phyloP scores from a whole-genome alignment of 2,797 vertebrate genomes.

The Hemitrygon akajei region DNA sequence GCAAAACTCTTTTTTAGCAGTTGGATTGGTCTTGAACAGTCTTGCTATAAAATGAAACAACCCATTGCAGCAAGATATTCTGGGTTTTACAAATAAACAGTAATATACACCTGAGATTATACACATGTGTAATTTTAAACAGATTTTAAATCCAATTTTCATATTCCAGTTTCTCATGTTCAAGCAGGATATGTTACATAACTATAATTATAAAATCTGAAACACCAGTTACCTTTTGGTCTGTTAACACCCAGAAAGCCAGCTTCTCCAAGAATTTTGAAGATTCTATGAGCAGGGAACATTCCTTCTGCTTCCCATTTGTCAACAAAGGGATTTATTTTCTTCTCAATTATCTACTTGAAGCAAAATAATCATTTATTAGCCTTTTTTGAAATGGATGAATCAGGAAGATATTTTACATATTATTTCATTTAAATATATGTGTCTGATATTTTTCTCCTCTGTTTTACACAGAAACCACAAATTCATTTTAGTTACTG shows the following conservation, averaged over 20 bases:
- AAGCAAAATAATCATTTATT: background rate
- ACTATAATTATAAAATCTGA: background rate
- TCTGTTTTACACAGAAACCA: background rate
- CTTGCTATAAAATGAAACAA: background rate
- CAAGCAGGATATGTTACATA: background rate
- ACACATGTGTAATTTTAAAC: background rate
- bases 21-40: background rate
- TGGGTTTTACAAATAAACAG: background rate
- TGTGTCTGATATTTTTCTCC: background rate
- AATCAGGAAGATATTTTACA: background rate
- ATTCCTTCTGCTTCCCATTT: constrained; percentile 70
- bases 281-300: constrained; percentile 73
- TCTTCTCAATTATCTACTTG: constrained; percentile 70
- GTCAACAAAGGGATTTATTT: constrained; percentile 75
- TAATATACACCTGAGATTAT: background rate
- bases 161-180: background rate
- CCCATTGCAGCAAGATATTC: background rate
- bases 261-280: constrained; percentile 69
- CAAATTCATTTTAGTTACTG: background rate
- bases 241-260: constrained; percentile 75
- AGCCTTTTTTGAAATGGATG: background rate
- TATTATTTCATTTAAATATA: background rate
- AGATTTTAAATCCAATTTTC: background rate
- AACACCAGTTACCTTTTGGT: constrained; percentile 56
- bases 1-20: background rate